Base-by-base conservation (phyloP, 2,113 vertebrate species). In the Penelope pileata region DNA sequence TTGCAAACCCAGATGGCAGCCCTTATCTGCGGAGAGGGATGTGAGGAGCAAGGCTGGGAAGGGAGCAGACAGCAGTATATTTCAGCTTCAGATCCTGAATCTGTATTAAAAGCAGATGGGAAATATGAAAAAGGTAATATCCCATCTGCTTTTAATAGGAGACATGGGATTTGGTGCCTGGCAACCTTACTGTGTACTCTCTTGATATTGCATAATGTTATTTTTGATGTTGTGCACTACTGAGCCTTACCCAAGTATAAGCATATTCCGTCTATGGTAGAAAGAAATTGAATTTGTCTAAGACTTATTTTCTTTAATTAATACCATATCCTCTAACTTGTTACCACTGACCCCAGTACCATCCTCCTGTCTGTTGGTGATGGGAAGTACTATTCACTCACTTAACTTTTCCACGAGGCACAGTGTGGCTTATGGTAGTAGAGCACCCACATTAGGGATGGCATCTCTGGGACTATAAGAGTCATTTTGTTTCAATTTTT, bases 141-240 rank as follows among this genome's bases (percentile, higher is more conserved):
- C 68, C 86, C 95, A 95, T 95, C 92, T 96, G 94, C 70, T 96
- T 96, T 95, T 86, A 92, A 96, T 94, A 92, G 64, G 42, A 14
- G 17, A 27, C 83, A 36, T 40, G 74, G 88, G 92, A 94, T 93
- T 93, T 92, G 77, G 53, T 95, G 86, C 77, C 95, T 95, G 92
- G 91, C 69, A 84, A 75, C 16, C 76, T 87, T 34, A 69, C 23
- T 93, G 62, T 91, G 69, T 89, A 34, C 58, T 93, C 43, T 91
- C 45, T 92, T 82, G 83, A 69, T 91, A 91, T 91, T 95, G 86
- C 84, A 95, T 93, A 92, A 94, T 76, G 66, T 82, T 92, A 66
- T 91, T 84, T 96, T 94, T 95, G 36, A 94, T 93, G 89, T 83
- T 86, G 73, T 87, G 86, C 78, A 58, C 83, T 88, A 43, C 83